Evolutionary conservation across 2,113 vertebrate species (phyloP), one percentile per base, ranked within the genome.

Genomic region (Columbina picui): DNA sequence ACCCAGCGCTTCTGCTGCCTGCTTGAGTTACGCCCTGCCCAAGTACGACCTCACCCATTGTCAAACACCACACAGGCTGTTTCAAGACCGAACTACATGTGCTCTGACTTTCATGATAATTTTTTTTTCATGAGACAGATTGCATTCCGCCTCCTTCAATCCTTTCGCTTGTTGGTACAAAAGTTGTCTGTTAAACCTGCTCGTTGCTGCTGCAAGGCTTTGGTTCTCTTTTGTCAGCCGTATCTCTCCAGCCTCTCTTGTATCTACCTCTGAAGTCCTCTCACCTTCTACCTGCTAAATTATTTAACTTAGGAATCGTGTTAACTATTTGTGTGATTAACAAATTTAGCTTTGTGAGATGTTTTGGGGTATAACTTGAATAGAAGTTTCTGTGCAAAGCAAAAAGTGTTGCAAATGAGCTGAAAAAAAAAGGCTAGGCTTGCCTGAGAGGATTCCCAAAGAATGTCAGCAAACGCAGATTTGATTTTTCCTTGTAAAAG

Each of bases 191-290:
- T 21, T 45, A 18, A 45, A 47, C 43, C 64, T 30, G 50, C 87
- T 64, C 3, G 19, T 41, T 85, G 52, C 63, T 27, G 34, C 18
- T 13, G 75, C 53, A 76, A 8, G 47, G 25, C 63, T 38, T 43
- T 6, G 7, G 61, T 61, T 77, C 53, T 36, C 14, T 47, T 76
- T 59, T 15, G 8, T 59, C 50, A 77, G 68, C 47, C 29, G 3
- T 20, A 12, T 29, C 39, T 70, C 67, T 52, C 55, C 55, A 47
- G 29, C 26, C 60, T 94, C 69, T 93, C 61, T 68, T 60, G 14
- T 81, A 47, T 89, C 95, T 94, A 90, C 94, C 93, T 97, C 93
- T 83, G 10, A 5, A 60, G 34, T 78, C 67, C 76, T 67, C 43
- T 45, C n/a, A 25, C 68, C 32, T 68, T 90, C 74, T 69, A 55